These are phyloP conservation scores for Eptatretus burgeri DNA, from an alignment of 2,113 vertebrate species.

Conservation along the genomic window DNA sequence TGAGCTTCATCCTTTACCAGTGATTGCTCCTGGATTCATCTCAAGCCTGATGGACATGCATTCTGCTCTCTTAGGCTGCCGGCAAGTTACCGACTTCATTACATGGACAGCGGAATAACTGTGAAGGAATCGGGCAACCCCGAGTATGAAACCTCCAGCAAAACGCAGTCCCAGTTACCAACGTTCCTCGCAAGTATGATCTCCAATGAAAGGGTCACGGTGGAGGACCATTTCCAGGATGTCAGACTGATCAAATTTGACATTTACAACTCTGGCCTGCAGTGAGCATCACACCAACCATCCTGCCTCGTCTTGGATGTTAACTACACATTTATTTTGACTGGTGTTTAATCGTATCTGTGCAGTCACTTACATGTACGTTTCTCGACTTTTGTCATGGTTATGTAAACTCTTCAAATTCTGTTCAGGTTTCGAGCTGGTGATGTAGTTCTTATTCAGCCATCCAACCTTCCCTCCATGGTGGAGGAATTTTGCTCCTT, in stretches of 20 bases:
- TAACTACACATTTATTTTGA: too few species aligned
- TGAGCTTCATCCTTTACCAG: too few species aligned
- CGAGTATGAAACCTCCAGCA: too few species aligned
- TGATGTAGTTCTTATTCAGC: conserved; percentile 43
- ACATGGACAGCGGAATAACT: neutral
- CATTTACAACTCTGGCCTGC: conserved; percentile 29
- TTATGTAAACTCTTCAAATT: too few species aligned
- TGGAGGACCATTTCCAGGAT: conserved; percentile 47
- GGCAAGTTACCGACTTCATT: neutral
- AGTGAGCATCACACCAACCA: conserved; percentile 19
- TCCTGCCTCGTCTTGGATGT: too few species aligned
- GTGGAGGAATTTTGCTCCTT: conserved; percentile 36
- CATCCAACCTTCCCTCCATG: conserved; percentile 23
- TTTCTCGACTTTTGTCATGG: too few species aligned
- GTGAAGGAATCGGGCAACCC: too few species aligned
- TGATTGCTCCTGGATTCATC: too few species aligned
- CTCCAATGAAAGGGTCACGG: conserved; percentile 33
- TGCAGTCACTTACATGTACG: too few species aligned
- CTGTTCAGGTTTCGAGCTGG: conserved; percentile 30
- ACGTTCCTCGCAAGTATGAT: conserved; percentile 32
- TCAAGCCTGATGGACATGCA: too few species aligned
- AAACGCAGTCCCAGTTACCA: conserved; percentile 14
- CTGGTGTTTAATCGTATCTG: too few species aligned
- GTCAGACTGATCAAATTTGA: conserved; percentile 63
- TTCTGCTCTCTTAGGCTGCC: neutral